Base-by-base conservation (phyloP, 1,140 invertebrate species). In the Chrysomallon squamiferum region DNA sequence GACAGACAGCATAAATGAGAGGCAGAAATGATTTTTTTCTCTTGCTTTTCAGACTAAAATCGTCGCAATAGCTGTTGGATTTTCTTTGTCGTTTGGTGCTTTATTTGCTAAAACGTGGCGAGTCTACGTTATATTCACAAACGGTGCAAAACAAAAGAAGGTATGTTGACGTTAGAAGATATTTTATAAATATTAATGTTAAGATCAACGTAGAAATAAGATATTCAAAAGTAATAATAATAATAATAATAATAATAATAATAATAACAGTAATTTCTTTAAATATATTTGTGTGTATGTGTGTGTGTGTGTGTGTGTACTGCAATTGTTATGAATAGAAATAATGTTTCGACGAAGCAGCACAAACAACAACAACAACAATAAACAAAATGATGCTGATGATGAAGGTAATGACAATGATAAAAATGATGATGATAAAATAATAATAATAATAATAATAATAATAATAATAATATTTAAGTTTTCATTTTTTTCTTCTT, bases 51-150 rank as follows among this genome's bases (percentile, higher is more conserved):
- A 75, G 73, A 41, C 59, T 33, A 68, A 70, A 59, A 67, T 62
- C 2, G 97, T 95, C 93, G 89, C 97, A 9, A 87, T 98, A 54
- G 96, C 98, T 93, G 91, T 96, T 6, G 96, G 96, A 2, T 98
- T 99, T 86, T 97, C 95, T 1, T 86, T 98, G 6, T 94, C 96
- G 2, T 99, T 98, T 75, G 96, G 96, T 2, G 94, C 95, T 32
- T 98, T 98, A 95, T 99, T 99, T 86, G 96, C 95, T 52, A 98
- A 99, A 88, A 99, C 96, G 0, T 97, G 95, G 95, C 87, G 95
- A n/a, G 96, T 98, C 0, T 95, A 97, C 84, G 96, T 95, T 45
- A 97, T 97, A 69, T 97, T 97, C 80, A 97, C 95, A 7, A 65
- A 33, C 52, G 57, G 38, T 38, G 66, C n/a, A 62, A 50, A 49